Evolutionary conservation across 2,888 invertebrate genomes (phyloP).

Genomic region (Drosophila anomalata): DNA sequence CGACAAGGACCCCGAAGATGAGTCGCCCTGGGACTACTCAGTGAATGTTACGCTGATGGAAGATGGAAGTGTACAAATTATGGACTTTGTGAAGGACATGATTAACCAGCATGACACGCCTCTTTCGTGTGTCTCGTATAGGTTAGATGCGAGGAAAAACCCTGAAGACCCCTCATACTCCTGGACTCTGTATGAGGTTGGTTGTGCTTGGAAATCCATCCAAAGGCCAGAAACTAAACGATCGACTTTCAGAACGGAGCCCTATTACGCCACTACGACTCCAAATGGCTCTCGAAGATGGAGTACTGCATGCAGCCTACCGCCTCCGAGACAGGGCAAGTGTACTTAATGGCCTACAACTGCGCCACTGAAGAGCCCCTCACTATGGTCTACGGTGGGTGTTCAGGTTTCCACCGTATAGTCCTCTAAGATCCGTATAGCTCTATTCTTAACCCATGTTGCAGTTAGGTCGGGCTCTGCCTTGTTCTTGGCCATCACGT

Average conservation of each 20-base stretch:
- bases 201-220: not conserved
- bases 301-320: slow-evolving; percentile 47
- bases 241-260: slow-evolving; percentile 28
- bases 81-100: slow-evolving; percentile 22
- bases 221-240: not conserved
- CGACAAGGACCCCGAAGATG: not conserved
- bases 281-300: slow-evolving; percentile 12
- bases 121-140: slow-evolving; percentile 26
- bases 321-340: not conserved
- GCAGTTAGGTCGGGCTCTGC: slow-evolving; percentile 88
- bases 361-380: not conserved
- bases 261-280: slow-evolving; percentile 18
- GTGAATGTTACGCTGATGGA: slow-evolving; percentile 35
- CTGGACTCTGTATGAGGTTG: slow-evolving; percentile 48
- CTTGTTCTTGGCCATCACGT: slow-evolving; percentile 88
- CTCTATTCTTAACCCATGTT: slow-evolving; percentile 48
- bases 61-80: slow-evolving; percentile 6
- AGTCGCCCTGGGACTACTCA: not conserved
- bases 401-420: not conserved
- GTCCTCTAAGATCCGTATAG: not conserved
- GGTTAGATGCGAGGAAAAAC: not conserved
- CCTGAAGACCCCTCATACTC: not conserved
- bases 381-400: not conserved
- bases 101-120: slow-evolving; percentile 35
- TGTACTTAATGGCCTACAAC: slow-evolving; percentile 20